Percentiles rank a stretch among this genome's conserved stretches.
Conservation (phyloP, 2,888 invertebrate genomes). For the Acanthosepion pharaonis region DNA sequence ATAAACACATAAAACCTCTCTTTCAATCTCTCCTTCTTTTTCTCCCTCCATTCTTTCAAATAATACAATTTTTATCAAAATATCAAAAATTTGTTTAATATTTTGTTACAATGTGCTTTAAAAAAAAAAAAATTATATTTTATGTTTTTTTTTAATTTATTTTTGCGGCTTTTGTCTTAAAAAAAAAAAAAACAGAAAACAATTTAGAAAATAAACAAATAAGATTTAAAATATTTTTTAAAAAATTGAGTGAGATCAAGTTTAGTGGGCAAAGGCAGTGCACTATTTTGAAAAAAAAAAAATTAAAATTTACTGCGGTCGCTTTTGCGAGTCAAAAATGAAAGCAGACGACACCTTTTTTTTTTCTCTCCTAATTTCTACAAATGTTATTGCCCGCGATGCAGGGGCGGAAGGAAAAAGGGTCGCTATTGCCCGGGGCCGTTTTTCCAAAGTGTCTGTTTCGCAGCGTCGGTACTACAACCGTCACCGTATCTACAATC, state of each 20-base stretch:
- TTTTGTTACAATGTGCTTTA: too few relatives aligned
- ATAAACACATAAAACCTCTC: neutral
- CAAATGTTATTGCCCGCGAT: neutral
- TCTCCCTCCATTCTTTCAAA: neutral
- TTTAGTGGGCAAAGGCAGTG: neutral
- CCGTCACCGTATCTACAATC: neutral
- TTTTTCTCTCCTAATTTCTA: neutral
- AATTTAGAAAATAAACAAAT: neutral
- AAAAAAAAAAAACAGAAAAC: neutral
- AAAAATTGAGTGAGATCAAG: neutral
- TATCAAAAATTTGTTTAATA: neutral
- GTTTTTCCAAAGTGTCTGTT: neutral
- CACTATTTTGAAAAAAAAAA: neutral
- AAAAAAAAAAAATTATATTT: neutral
- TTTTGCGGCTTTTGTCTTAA: neutral
- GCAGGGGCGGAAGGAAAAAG: neutral
- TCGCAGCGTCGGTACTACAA: neutral
- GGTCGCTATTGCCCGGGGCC: neutral
- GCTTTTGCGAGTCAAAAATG: neutral
- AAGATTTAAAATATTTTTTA: neutral
- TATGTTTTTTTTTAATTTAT: neutral
- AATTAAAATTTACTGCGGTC: neutral
- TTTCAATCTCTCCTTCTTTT: rapidly evolving
- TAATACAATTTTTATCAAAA: constrained; percentile 22
- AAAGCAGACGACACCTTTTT: neutral